phyloP scores from a whole-genome alignment of 2,888 invertebrate species.

The Dicyrtoma fusca region DNA sequence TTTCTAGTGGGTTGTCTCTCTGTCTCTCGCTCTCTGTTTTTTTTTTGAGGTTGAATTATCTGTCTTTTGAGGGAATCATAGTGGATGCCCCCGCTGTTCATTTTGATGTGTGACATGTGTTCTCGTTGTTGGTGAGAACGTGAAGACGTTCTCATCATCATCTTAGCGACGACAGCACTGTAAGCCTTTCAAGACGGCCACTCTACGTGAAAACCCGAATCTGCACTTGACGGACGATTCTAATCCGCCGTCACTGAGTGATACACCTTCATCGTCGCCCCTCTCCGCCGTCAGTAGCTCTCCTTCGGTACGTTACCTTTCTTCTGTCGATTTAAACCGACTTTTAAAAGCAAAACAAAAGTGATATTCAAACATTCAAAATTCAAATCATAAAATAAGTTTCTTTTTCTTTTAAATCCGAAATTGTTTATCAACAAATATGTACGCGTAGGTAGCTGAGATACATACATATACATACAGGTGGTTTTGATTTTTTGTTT shows the following conservation, averaged over 20 bases:
- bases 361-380: too few species aligned
- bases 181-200: conserved; percentile 62
- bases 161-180: neutral
- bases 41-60: neutral
- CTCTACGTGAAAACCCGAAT: conserved; percentile 64
- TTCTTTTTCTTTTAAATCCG: too few species aligned
- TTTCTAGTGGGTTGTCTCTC: neutral
- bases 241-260: conserved; percentile 64
- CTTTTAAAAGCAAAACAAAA: too few species aligned
- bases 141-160: conserved; percentile 25
- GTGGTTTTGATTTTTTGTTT: neutral
- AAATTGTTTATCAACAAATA: too few species aligned
- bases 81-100: neutral
- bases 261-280: conserved; percentile 63
- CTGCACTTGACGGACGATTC: conserved; percentile 58
- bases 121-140: conserved; percentile 33
- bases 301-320: conserved; percentile 53
- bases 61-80: neutral
- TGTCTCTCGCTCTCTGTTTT: neutral
- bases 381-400: too few species aligned
- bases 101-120: conserved; percentile 33
- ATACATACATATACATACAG: neutral
- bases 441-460: neutral
- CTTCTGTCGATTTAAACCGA: too few species aligned
- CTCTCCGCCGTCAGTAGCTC: conserved; percentile 62